Evolutionary conservation across 1,140 invertebrate genomes (phyloP), one percentile per base, ranked within the genome.

Genomic region (Eriosoma lanigerum): DNA sequence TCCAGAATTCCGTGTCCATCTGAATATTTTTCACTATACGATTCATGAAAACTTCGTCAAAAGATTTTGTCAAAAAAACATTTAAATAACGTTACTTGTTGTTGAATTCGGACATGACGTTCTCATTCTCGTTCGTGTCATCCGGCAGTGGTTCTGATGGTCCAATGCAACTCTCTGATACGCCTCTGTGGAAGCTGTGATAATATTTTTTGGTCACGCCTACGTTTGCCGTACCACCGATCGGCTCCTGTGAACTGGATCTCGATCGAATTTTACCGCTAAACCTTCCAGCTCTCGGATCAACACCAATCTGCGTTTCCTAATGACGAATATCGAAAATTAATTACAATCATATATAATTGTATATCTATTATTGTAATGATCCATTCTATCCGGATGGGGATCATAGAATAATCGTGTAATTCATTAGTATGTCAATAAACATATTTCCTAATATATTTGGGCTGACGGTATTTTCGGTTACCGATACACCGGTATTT

Each of bases 1-100:
- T 96, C 94, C 32, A 96, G 84, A 83, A 93, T 92, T 38, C 91
- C 91, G 81, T 91, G 90, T 48, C 91, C 91, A 50, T 86, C 86
- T 32, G 75, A 32, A 26, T 84, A 83, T 84, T 87, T 87, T 32
- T 88, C 88, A 81, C 87, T 88, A 80, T 64, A 84, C 83, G 81
- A 81, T 82, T 81, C 78, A 83, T 83, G 10, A 83, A 78, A 64
- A 72, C 58, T 48, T 81, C 32, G 32, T 38, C 3, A 38, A 38
- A 38, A n/a, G n/a, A 38, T 38, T 4, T 38, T 38, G 32, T 38
- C 3, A 68, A 24, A 26, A 46, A 68, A 46, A 29, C 3, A 19
- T 10, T 46, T 8, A 0, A 13, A 9, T n/a, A 6, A 12, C 24
- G 2, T 32, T 26, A 78, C 75, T 52, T 60, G 75, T 78, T 78